Base-by-base conservation (phyloP, 1,140 invertebrate genomes). In the Drosophila subobscura region DNA sequence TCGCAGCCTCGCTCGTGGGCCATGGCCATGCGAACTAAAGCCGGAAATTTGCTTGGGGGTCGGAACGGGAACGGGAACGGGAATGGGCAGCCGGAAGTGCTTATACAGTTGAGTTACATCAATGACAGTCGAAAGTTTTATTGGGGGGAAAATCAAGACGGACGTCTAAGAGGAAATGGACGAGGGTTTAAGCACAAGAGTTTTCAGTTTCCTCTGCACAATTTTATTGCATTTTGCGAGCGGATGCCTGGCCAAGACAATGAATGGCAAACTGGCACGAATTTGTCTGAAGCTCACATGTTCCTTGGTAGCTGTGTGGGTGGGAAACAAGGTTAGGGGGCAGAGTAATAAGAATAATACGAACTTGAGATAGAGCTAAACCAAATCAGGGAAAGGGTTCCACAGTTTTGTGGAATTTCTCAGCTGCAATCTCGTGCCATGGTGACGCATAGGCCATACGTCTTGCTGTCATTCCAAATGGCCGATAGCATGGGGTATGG, bases 71-170 rank as follows among this genome's bases (percentile, higher is more conserved):
- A 6, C 5, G 27, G 27, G 27, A 27, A 5, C 53, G 72, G 72
- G 63, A 68, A 77, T 60, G 66, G 66, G 57, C 71, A 88, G 72
- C 59, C 72, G 83, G 83, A 88, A 88, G 83, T 76, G 59, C 67
- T 88, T 71, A 83, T 73, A 83, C 75, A 88, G 77, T 78, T 68
- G 77, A 81, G 59, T 86, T 68, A 78, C 70, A 65, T 56, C 42
- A 58, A 65, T 65, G 55, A 66, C 77, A 54, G 54, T 53, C 66
- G 73, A 85, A 84, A 53, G 78, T 86, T 78, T 86, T 75, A 86
- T 88, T 20, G 16, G 64, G 40, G 41, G 68, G 74, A 52, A 73
- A 65, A 49, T 45, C n/a, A 27, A 65, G 49, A 66, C 67, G 70
- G 54, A 67, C 59, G 66, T 49, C 33, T 42, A 6, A 56, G 5